Base-by-base conservation (phyloP, 2,113 vertebrate genomes). In the Oxygymnocypris stewartii region DNA sequence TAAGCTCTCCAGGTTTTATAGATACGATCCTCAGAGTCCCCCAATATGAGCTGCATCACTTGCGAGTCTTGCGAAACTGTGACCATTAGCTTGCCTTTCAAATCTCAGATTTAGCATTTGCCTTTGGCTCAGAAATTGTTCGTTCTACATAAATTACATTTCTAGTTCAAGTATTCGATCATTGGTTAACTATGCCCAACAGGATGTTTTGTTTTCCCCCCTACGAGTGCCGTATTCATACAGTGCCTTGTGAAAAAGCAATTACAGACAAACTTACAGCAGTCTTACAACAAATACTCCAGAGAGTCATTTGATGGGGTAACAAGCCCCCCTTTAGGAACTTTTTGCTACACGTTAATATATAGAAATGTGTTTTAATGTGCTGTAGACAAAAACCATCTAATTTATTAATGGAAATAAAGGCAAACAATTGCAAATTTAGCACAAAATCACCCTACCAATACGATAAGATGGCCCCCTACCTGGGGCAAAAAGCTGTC, bases 151-250 rank as follows among this genome's bases (percentile, higher is more conserved):
- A 28, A 74, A 73, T 84, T 59, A 11, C 37, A 84, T 84, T 57
- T 84, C 3, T 42, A 84, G 31, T 54, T 4, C 49, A 54, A 73
- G 49, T 35, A 83, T 44, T 71, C 44, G 54, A 71, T 74, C 49
- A 74, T 28, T 35, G 57, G 49, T 84, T 57, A 82, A 84, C 49
- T 84, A 57, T 54, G 49, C 82, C 67, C 82, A 57, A 73, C 28
- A 74, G 65, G 49, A 25, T 84, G 44, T 74, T 84, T 25, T 73
- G 13, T 31, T 78, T 51, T 0, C 25, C 11, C 20, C 47, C 49
- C 49, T 4, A 35, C 20, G n/a, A 51, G 31, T 16, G 8, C 3
- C 4, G 1, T 74, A 49, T 49, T 82, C 35, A 82, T 63, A 69
- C 10, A 2, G 18, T 82, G 59, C 61, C 61, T 44, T 47, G 14